Conservation (phyloP, 2,797 vertebrate species). For the Spheniscus humboldti region DNA sequence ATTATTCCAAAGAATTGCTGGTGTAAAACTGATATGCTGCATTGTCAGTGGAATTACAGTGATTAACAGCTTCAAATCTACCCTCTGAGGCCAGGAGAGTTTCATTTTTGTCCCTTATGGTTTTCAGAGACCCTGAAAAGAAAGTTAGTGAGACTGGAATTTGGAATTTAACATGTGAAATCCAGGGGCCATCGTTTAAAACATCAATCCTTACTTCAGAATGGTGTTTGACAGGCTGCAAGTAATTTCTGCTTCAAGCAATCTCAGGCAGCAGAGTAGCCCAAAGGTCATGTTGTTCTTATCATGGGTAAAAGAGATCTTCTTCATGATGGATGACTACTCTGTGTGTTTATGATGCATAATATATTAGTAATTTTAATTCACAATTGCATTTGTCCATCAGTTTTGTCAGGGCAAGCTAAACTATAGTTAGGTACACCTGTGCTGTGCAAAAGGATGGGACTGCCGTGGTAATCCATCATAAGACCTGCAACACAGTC, state of each 20-base stretch:
- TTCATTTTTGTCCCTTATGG: neutral
- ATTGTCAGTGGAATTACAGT: neutral
- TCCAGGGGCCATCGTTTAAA: neutral
- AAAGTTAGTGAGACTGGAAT: neutral
- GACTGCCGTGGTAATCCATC: neutral
- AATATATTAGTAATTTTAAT: neutral
- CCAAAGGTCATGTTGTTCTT: conserved; percentile 19
- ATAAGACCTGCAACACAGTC: neutral
- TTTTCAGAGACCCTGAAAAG: neutral
- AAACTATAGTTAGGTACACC: neutral
- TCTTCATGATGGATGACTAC: conserved; percentile 7
- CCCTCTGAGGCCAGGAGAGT: neutral
- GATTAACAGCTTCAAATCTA: neutral
- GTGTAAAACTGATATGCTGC: neutral
- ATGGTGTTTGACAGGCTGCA: conserved; percentile 25
- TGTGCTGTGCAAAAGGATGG: neutral
- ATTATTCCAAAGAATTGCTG: neutral
- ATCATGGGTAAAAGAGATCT: neutral
- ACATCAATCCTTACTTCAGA: conserved; percentile 3
- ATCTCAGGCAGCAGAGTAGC: conserved; percentile 21
- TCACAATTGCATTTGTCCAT: neutral
- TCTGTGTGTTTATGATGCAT: neutral
- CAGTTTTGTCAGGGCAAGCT: neutral
- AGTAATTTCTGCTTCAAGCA: conserved; percentile 44
- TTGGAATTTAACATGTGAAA: conserved; percentile 1